A percentile compares a stretch with the other conserved stretches of the same genome.
phyloP scores from a whole-genome alignment of 2,888 invertebrate species.

The Sarcophaga subvicina region DNA sequence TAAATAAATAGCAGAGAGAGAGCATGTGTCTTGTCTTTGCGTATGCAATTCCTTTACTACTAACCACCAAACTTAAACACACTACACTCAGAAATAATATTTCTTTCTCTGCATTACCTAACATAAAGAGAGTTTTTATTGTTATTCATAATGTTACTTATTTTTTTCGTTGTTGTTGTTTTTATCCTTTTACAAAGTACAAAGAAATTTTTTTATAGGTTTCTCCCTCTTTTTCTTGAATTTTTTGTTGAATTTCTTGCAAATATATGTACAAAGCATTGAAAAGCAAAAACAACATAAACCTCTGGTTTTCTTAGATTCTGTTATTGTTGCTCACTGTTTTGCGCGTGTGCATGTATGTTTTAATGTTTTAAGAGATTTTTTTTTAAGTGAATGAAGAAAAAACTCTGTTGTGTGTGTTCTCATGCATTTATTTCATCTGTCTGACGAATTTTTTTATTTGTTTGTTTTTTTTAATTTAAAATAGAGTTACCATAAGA shows the following conservation, averaged over 20 bases:
- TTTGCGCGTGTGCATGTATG: no score
- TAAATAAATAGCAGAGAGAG: no score
- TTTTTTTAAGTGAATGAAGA: not conserved
- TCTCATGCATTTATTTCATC: slow-evolving; percentile 5
- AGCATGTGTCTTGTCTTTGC: no score
- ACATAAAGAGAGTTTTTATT: not conserved
- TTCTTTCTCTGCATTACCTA: not conserved
- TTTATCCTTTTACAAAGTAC: not conserved
- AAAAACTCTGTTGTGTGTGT: not conserved
- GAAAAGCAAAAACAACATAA: not conserved
- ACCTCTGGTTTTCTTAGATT: no score
- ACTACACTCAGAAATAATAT: not conserved
- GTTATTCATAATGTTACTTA: not conserved
- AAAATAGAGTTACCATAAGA: slow-evolving; percentile 4
- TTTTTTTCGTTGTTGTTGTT: slow-evolving; percentile 16
- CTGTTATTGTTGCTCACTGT: no score
- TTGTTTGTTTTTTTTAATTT: no score
- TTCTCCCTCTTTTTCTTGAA: not conserved
- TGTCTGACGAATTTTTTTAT: not conserved
- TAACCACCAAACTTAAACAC: no score
- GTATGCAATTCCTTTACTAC: no score
- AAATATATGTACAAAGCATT: not conserved
- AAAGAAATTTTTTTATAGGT: not conserved
- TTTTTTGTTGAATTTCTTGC: slow-evolving; percentile 16
- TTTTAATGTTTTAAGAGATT: not conserved